Conservation (phyloP, 2,888 invertebrate genomes). For the Trichacis sp. region DNA sequence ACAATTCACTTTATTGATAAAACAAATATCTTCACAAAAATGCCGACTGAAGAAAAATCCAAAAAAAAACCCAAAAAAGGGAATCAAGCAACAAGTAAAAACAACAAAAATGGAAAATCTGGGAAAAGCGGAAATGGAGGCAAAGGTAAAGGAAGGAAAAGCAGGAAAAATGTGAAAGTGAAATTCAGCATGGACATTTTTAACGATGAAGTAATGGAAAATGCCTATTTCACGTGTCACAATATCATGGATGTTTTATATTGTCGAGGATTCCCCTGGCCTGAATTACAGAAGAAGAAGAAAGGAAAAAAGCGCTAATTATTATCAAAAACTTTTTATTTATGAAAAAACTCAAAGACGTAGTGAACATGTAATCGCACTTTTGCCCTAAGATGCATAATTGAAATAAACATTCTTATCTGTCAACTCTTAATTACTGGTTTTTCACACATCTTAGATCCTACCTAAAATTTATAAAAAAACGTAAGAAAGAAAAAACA, state of each 20-base stretch:
- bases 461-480: too few relatives aligned
- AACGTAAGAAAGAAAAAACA: too few relatives aligned
- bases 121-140: conserved; percentile 68
- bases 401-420: too few relatives aligned
- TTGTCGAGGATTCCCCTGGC: conserved; percentile 90
- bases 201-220: conserved; percentile 92
- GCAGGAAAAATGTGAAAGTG: conserved; percentile 73
- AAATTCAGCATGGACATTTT: conserved; percentile 86
- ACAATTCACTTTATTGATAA: too few relatives aligned
- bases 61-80: conserved; percentile 23
- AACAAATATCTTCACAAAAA: too few relatives aligned
- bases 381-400: too few relatives aligned
- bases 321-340: too few relatives aligned
- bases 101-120: conserved; percentile 52
- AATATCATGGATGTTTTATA: conserved; percentile 90
- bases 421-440: too few relatives aligned
- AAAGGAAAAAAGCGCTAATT: conserved; percentile 77
- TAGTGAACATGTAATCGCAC: too few relatives aligned
- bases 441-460: too few relatives aligned
- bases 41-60: conserved; percentile 9
- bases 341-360: too few relatives aligned
- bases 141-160: conserved; percentile 71
- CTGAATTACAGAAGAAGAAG: conserved; percentile 87
- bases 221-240: conserved; percentile 93
- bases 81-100: conserved; percentile 43